Percentiles rank a stretch among this genome's conserved stretches.
Conservation (phyloP, 2,888 invertebrate species). For the Parnassius smintheus region DNA sequence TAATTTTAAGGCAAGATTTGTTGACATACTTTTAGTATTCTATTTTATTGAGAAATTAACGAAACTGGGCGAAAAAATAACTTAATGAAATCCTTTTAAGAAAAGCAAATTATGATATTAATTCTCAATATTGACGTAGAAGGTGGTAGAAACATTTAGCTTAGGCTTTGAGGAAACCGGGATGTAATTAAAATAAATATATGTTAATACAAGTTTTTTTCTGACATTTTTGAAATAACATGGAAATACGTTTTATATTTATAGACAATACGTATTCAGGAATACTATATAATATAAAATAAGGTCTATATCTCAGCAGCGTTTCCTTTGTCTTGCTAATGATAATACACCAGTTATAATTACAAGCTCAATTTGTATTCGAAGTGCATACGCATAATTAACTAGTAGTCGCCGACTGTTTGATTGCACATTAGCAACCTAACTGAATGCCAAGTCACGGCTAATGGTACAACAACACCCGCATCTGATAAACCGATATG, state of each 20-base stretch:
- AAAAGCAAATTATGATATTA: slow-evolving; percentile 39
- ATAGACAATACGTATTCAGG: too few relatives aligned
- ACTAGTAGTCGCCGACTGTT: slow-evolving; percentile 62
- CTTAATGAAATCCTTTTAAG: slow-evolving; percentile 26
- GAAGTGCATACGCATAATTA: slow-evolving; percentile 71
- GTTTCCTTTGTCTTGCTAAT: slow-evolving; percentile 24
- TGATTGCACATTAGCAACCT: slow-evolving; percentile 71
- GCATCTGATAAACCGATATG: slow-evolving; percentile 31
- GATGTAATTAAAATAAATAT: slow-evolving; percentile 80
- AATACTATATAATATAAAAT: not conserved
- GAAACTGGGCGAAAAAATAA: not conserved
- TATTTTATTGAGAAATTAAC: too few relatives aligned
- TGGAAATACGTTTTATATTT: too few relatives aligned
- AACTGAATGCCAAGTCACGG: slow-evolving; percentile 74
- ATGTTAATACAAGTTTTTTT: slow-evolving; percentile 65
- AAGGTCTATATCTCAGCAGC: not conserved
- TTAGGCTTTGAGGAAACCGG: slow-evolving; percentile 63
- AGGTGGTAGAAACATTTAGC: slow-evolving; percentile 62
- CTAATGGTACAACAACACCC: slow-evolving; percentile 59
- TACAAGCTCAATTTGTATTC: slow-evolving; percentile 64
- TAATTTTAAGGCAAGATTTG: not conserved
- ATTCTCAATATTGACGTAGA: slow-evolving; percentile 53
- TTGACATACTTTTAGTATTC: not conserved
- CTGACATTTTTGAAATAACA: slow-evolving; percentile 13
- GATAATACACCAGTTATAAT: slow-evolving; percentile 42